Evolutionary conservation across 2,797 vertebrate genomes (phyloP).

Genomic region (Sebastes cheni): DNA sequence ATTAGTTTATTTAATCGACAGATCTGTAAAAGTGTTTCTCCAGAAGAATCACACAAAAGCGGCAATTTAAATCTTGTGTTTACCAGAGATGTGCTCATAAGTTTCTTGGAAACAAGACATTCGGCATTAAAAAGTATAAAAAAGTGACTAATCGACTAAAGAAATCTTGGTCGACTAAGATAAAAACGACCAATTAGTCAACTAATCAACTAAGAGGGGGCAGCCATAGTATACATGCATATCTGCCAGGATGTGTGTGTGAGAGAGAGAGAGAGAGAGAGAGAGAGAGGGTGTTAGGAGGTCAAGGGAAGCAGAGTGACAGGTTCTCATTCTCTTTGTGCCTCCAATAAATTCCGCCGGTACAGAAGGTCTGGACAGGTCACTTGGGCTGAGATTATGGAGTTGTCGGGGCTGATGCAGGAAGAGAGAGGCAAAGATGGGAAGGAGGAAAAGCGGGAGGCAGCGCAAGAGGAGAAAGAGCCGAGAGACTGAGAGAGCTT

Average conservation of each 20-base stretch:
- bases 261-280: not conserved
- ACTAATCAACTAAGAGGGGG: not conserved
- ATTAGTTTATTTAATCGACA: not conserved
- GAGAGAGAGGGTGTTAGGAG: constrained; percentile 14
- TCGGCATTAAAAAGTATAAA: not conserved
- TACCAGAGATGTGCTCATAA: not conserved
- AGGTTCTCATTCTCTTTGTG: constrained; percentile 55
- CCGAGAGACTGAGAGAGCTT: constrained; percentile 45
- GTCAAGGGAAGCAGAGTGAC: constrained; percentile 50
- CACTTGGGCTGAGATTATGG: constrained; percentile 56
- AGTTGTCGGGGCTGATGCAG: constrained; percentile 58
- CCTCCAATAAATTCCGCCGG: constrained; percentile 55
- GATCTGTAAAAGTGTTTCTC: not conserved
- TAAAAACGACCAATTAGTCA: too few relatives aligned
- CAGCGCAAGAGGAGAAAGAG: constrained; percentile 13
- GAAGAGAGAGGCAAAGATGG: constrained; percentile 30
- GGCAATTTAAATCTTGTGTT: not conserved
- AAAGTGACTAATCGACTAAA: not conserved
- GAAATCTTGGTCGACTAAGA: too few relatives aligned
- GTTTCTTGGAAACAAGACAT: not conserved
- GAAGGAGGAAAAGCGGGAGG: constrained; percentile 20
- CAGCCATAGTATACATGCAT: not conserved
- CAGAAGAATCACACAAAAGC: not conserved
- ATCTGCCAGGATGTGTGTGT: not conserved
- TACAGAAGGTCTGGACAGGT: constrained; percentile 53